phyloP scores from a whole-genome alignment of 2,888 invertebrate species.

The Hirtodrosophila trivittata region DNA sequence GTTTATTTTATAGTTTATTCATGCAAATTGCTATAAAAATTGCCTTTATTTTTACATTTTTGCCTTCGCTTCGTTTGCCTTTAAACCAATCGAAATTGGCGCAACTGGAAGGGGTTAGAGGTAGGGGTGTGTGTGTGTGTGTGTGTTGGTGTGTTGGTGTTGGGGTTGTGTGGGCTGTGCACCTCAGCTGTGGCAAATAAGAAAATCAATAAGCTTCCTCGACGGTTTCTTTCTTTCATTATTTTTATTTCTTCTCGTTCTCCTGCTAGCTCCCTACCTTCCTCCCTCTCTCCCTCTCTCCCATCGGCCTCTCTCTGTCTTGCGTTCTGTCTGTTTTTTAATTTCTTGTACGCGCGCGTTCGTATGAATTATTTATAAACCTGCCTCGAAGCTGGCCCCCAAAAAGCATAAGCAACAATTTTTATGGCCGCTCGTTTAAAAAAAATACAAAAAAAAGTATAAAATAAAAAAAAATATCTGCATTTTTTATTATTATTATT shows the following conservation, averaged over 20 bases:
- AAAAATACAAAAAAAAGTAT: constrained; percentile 4
- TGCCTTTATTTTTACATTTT: constrained; percentile 76
- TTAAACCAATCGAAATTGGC: constrained; percentile 59
- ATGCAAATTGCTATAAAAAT: constrained; percentile 81
- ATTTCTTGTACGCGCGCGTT: constrained; percentile 67
- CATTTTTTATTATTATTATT: constrained; percentile 54
- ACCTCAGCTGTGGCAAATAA: constrained; percentile 48
- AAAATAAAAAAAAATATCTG: constrained; percentile 47
- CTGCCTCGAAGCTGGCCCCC: constrained; percentile 39
- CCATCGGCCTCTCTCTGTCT: constrained; percentile 11
- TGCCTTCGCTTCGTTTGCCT: constrained; percentile 43
- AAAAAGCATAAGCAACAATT: constrained; percentile 70
- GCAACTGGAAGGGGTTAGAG: not conserved
- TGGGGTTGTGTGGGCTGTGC: constrained; percentile 23
- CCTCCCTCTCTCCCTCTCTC: constrained; percentile 1
- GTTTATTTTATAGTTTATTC: constrained; percentile 82
- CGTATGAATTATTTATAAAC: constrained; percentile 76
- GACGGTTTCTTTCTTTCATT: constrained; percentile 35
- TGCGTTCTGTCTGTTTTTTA: constrained; percentile 40
- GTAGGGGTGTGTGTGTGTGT: not conserved
- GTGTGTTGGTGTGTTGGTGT: constrained; percentile 14
- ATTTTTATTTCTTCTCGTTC: constrained; percentile 1
- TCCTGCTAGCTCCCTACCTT: constrained; percentile 4
- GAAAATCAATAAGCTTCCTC: constrained; percentile 74
- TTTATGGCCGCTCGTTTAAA: constrained; percentile 58